Evolutionary conservation across 1,140 invertebrate genomes (phyloP).

Genomic region (Drosophila murphyi): DNA sequence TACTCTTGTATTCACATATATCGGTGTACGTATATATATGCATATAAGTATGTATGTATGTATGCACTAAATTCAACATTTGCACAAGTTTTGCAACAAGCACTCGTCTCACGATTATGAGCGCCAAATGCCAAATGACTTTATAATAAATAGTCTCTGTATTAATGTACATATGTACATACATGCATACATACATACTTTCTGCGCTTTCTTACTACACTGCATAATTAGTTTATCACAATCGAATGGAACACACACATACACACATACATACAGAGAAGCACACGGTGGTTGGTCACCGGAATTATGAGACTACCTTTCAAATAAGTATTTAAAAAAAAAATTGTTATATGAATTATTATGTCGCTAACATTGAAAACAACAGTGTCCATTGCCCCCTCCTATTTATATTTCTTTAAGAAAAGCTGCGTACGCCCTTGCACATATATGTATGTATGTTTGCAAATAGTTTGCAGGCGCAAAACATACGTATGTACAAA

Average conservation of each 20-base stretch:
- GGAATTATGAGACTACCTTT: too few relatives aligned
- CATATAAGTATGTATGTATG: conserved; percentile 5
- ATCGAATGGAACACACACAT: conserved; percentile 24
- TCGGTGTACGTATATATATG: conserved; percentile 18
- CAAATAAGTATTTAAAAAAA: too few relatives aligned
- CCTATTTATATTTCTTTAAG: too few relatives aligned
- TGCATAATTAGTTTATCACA: conserved; percentile 24
- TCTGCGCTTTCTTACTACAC: background rate
- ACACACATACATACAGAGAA: too few relatives aligned
- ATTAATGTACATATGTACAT: background rate
- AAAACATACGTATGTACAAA: conserved; percentile 2
- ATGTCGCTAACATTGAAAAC: too few relatives aligned
- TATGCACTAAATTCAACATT: conserved; percentile 30
- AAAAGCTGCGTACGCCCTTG: too few relatives aligned
- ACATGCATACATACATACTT: conserved; percentile 11
- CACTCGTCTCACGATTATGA: conserved; percentile 21
- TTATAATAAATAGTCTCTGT: background rate
- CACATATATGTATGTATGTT: background rate
- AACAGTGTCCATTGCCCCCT: too few relatives aligned
- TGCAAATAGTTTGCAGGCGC: background rate
- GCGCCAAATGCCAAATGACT: conserved; percentile 24
- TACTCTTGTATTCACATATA: conserved; percentile 16
- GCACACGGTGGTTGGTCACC: too few relatives aligned
- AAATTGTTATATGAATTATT: too few relatives aligned
- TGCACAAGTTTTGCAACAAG: conserved; percentile 25